phyloP scores from a whole-genome alignment of 2,113 vertebrate genomes.

The Barbus barbus region DNA sequence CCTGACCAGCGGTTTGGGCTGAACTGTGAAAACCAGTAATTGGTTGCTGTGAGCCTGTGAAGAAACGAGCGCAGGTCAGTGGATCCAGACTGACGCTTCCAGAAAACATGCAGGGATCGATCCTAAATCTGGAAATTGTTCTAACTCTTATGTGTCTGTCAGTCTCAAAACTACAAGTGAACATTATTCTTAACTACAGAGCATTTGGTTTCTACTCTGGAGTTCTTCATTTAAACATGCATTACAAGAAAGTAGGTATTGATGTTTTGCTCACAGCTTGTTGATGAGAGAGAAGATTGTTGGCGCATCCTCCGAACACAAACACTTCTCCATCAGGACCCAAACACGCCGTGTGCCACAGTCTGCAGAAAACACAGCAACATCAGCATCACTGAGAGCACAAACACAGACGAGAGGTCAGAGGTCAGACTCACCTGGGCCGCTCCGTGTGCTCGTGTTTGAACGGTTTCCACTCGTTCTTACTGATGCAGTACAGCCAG shows the following conservation, averaged over 20 bases:
- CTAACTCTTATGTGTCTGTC: too few relatives aligned
- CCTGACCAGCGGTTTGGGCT: constrained; percentile 91
- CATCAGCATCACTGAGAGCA: neutral
- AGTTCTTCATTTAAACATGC: neutral
- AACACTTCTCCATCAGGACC: constrained; percentile 94
- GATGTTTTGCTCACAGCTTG: constrained; percentile 78
- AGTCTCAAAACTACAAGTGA: neutral
- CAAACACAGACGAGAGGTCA: neutral
- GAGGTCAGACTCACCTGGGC: constrained; percentile 79
- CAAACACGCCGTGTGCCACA: constrained; percentile 94
- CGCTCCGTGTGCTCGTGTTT: constrained; percentile 85
- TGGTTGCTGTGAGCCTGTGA: constrained; percentile 92
- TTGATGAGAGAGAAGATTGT: constrained; percentile 89
- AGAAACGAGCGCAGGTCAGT: too few relatives aligned
- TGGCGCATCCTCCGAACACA: constrained; percentile 96
- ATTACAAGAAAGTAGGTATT: neutral
- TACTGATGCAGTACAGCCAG: constrained; percentile 92
- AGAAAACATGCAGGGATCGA: too few relatives aligned
- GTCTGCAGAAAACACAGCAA: constrained; percentile 67
- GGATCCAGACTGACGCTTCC: too few relatives aligned
- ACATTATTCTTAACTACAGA: neutral
- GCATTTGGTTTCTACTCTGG: neutral
- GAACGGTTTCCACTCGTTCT: constrained; percentile 90
- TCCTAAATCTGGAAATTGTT: too few relatives aligned
- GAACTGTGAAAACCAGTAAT: constrained; percentile 88